Evolutionary conservation across 2,888 invertebrate genomes (phyloP), one percentile per base, ranked within the genome.

Genomic region (Eupithecia tripunctaria): DNA sequence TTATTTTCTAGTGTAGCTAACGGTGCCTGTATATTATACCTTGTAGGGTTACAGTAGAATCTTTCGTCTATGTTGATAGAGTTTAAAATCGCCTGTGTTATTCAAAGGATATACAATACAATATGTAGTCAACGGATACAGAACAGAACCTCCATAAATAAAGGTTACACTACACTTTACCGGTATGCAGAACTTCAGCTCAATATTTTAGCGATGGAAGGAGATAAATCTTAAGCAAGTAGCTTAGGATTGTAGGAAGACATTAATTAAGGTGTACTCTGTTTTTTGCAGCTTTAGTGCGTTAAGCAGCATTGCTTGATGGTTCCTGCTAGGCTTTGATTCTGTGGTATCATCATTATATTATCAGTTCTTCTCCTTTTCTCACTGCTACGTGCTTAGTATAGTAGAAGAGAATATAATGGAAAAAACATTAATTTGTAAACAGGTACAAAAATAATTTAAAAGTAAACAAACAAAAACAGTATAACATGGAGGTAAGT

Each of bases 201-300:
- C 78, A 72, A 80, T 78, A 80, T 80, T 80, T 80, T 76, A 79
- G 79, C 71, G 75, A 76, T 75, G 76, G 77, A 80, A 79, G 79
- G 77, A 77, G 81, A 84, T 86, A 85, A 84, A 88, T 89, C 79
- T 56, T 56, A 41, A 56, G 83, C 82, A 82, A 79, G 80, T 80
- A 76, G 76, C 63, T 36, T 63, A 63, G 63, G 80, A 82, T 77
- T 63, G 77, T 86, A 86, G 89, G 90, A 89, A 88, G 87, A 76
- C 85, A 86, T 88, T 88, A 86, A 87, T 89, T 87, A 86, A 82
- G 79, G 68, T 73, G 78, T 82, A 73, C 77, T 77, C 74, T 81
- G 77, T 80, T 86, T 85, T 86, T 88, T 86, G 82, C 80, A 79
- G 74, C 74, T 60, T 69, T 43, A 43, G 63, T 63, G 79, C 67